phyloP scores from a whole-genome alignment of 2,113 vertebrate species.

The Pachyramphus minor region DNA sequence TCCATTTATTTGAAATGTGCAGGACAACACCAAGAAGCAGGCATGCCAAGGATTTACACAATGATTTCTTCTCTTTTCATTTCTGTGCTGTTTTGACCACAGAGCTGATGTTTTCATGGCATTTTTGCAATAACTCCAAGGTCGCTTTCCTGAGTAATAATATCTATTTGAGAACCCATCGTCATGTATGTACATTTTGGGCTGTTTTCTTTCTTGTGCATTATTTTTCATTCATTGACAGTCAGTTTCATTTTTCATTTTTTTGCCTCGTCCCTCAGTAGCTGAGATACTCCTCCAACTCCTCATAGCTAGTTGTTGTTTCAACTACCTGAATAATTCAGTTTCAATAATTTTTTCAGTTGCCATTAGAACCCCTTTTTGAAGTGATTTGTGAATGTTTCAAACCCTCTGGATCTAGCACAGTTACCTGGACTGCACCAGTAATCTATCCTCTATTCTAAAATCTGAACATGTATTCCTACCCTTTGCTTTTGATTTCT shows the following conservation, averaged over 20 bases:
- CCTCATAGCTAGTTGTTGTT: not conserved
- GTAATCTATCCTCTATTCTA: not conserved
- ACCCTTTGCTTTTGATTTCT: not conserved
- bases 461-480: not conserved
- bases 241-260: not conserved
- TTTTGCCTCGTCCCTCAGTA: not conserved
- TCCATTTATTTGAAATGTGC: not conserved
- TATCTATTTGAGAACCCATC: not conserved
- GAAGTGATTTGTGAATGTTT: not conserved
- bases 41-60: not conserved
- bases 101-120: not conserved
- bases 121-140: conserved; percentile 10
- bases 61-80: not conserved
- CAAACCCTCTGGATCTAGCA: not conserved
- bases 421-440: not conserved
- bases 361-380: not conserved
- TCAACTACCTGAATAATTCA: not conserved
- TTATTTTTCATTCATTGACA: conserved; percentile 14
- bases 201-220: not conserved
- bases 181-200: not conserved
- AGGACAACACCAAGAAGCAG: not conserved
- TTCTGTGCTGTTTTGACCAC: not conserved
- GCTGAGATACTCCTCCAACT: not conserved
- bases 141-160: not conserved
- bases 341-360: not conserved